phyloP scores from a whole-genome alignment of 53 echinoderm and acorn worm genomes.

The Zoroaster sp. region DNA sequence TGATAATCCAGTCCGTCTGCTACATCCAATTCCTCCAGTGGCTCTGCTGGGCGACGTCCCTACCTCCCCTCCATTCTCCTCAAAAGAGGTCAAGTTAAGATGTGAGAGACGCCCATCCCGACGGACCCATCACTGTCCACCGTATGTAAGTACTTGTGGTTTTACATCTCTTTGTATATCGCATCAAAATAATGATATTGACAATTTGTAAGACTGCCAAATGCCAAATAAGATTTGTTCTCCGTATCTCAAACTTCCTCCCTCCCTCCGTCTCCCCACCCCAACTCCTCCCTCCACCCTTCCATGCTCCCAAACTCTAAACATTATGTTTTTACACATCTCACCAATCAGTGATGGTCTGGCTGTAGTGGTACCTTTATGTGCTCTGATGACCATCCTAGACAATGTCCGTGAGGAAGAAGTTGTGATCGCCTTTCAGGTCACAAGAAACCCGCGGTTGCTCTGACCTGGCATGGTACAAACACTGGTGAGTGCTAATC shows the following conservation, averaged over 20 bases:
- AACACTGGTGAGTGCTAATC: constrained; percentile 59
- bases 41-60: constrained; percentile 56
- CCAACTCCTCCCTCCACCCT: too few relatives aligned
- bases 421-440: constrained; percentile 75
- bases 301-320: too few relatives aligned
- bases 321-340: too few relatives aligned
- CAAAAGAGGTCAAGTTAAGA: constrained; percentile 39
- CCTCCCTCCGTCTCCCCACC: too few relatives aligned
- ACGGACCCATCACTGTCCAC: constrained; percentile 79
- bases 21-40: constrained; percentile 66
- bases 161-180: too few relatives aligned
- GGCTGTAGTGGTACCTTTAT: constrained; percentile 66
- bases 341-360: constrained; percentile 65
- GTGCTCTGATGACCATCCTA: constrained; percentile 57
- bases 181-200: neutral
- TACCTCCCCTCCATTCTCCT: constrained; percentile 34
- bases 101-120: constrained; percentile 2
- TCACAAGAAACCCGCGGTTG: constrained; percentile 64
- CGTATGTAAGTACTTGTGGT: constrained; percentile 67
- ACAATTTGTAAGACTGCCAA: too few relatives aligned
- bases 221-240: too few relatives aligned
- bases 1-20: neutral
- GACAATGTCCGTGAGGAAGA: constrained; percentile 62
- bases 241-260: too few relatives aligned
- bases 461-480: constrained; percentile 63